Conservation (phyloP, 2,797 vertebrate species). For the Peromyscus eremicus region DNA sequence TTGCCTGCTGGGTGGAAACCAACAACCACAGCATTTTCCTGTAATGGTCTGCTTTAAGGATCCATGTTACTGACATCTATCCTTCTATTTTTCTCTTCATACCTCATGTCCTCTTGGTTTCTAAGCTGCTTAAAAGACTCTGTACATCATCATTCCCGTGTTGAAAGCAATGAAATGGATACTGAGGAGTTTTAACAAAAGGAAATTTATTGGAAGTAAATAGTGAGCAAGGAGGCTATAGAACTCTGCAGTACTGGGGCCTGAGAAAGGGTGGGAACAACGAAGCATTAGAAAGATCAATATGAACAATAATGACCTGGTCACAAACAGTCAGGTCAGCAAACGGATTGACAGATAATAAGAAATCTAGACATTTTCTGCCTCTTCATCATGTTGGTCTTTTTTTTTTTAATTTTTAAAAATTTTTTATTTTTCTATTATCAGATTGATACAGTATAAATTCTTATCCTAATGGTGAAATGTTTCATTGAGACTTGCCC, state of each 20-base stretch:
- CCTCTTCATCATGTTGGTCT: neutral
- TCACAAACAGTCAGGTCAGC: neutral
- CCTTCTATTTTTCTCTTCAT: slow-evolving; percentile 37
- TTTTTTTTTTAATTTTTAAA: too few relatives aligned
- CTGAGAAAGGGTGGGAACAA: neutral
- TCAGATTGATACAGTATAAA: too few relatives aligned
- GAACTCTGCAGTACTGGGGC: neutral
- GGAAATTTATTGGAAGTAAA: slow-evolving; percentile 30
- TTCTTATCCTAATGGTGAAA: too few relatives aligned
- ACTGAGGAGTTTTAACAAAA: slow-evolving; percentile 32
- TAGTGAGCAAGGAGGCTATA: neutral
- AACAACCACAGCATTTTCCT: neutral
- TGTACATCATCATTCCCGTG: slow-evolving; percentile 32
- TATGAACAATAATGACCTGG: neutral
- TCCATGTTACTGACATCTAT: slow-evolving; percentile 41
- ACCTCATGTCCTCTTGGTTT: slow-evolving; percentile 56
- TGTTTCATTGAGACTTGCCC: too few relatives aligned
- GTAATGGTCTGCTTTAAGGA: slow-evolving; percentile 59
- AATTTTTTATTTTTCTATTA: too few relatives aligned
- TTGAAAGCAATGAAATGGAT: slow-evolving; percentile 32
- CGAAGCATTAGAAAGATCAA: neutral
- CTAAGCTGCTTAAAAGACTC: slow-evolving; percentile 51
- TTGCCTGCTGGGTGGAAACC: neutral
- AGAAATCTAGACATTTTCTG: neutral
- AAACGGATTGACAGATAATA: neutral